Conservation (phyloP, 2,113 vertebrate species). For the Columbina picui region DNA sequence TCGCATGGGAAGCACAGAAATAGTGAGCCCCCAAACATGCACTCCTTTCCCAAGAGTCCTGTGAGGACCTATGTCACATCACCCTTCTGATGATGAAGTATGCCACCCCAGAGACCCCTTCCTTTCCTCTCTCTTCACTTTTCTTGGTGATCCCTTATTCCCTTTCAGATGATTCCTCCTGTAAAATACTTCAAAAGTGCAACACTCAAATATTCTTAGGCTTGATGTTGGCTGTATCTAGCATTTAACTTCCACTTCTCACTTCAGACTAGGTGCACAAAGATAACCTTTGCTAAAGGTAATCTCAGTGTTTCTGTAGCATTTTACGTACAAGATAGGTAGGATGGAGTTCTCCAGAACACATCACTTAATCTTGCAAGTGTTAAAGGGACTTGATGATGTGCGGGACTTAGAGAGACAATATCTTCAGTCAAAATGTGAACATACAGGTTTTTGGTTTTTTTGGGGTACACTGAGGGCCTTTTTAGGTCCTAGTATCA, state of each 20-base stretch:
- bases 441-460: background rate
- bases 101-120: background rate
- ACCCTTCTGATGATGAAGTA: background rate
- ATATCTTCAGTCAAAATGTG: background rate
- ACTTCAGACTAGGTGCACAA: background rate
- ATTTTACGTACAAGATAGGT: background rate
- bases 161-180: background rate
- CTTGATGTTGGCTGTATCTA: background rate
- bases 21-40: fast-evolving
- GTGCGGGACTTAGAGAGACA: background rate
- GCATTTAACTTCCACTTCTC: background rate
- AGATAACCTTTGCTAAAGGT: background rate
- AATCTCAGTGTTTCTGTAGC: background rate
- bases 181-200: background rate
- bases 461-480: background rate
- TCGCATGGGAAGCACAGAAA: background rate
- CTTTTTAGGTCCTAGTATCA: background rate
- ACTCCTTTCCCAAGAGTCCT: background rate
- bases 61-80: background rate
- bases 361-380: background rate
- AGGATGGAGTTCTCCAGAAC: background rate
- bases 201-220: background rate
- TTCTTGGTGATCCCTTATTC: background rate
- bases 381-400: background rate
- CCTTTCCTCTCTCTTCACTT: background rate